phyloP scores from a whole-genome alignment of 2,888 invertebrate genomes.

The Alcis repandata region DNA sequence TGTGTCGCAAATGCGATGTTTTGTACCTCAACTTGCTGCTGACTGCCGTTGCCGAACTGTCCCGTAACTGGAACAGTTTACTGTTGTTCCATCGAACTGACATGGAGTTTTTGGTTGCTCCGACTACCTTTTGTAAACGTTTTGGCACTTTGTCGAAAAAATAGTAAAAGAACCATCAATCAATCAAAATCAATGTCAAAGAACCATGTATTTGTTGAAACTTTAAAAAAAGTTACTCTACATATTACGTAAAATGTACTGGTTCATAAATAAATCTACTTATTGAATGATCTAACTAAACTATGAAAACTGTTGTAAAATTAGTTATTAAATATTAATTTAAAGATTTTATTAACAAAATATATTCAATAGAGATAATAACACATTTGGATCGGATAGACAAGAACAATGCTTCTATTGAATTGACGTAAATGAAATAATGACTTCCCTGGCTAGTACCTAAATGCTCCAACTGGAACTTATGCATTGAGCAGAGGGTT shows the following conservation, averaged over 20 bases:
- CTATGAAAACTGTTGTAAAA: too few species aligned
- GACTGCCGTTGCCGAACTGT: constrained; percentile 47
- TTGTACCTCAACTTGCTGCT: constrained; percentile 58
- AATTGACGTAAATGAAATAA: constrained; percentile 21
- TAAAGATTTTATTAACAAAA: too few species aligned
- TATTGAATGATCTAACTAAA: too few species aligned
- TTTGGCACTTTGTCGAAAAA: neutral
- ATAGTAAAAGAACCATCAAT: neutral
- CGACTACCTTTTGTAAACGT: neutral
- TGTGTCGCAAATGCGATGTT: constrained; percentile 82
- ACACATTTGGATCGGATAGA: constrained; percentile 4
- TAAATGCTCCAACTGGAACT: constrained; percentile 36
- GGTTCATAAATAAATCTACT: too few species aligned
- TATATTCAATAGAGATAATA: neutral
- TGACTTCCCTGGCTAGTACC: constrained; percentile 23
- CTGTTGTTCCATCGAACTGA: constrained; percentile 39
- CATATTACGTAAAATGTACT: too few species aligned
- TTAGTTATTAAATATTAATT: too few species aligned
- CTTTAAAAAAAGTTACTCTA: too few species aligned
- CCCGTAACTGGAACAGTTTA: constrained; percentile 53
- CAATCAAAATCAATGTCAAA: too few species aligned
- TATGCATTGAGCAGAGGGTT: constrained; percentile 51
- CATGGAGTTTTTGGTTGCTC: constrained; percentile 4
- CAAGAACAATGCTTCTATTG: constrained; percentile 14
- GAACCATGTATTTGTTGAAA: too few species aligned